Evolutionary conservation across 1,140 invertebrate species (phyloP), one percentile per base, ranked within the genome.

Genomic region (Drosophila yakuba): DNA sequence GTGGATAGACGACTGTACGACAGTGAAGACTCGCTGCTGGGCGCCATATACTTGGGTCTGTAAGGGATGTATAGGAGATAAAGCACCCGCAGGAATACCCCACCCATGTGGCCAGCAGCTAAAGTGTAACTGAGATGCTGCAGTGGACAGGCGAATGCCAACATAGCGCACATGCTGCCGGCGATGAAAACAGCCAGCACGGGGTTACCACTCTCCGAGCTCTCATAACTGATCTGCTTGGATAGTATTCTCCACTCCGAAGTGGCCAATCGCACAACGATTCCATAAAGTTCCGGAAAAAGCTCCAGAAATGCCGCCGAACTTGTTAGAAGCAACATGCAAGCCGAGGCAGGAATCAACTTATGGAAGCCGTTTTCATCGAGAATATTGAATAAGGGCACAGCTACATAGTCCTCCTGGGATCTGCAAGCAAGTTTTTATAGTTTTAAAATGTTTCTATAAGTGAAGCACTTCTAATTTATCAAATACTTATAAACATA

Each of bases 101-200:
- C 75, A 7, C 52, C 68, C 32, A 92, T 76, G 61, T 92, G 91
- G 25, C 91, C 84, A 15, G 81, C 91, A 2, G 92, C 92, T 52
- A 92, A 44, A 0, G 86, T 92, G 25, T 92, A 83, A 35, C 75
- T 91, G 28, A 92, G 73, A 64, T 92, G 89, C 64, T 92, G 88
- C 67, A 95, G 69, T 0, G 95, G 95, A 83, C 95, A 95, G 12
- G 95, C 95, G 78, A 95, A 95, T 2, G 95, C 95, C 60, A 95
- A 79, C 75, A 95, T 95, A 39, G 94, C 94, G 52, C 94, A 94
- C 58, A 95, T 79, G 75, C 95, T 95, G 57, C 95, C 95, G 66
- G 93, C 94, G 52, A 94, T 94, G 78, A 95, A 95, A 11, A 95
- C 94, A 14, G 95, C 95, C 56, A 95, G 82, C 1, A 95, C 94